Conservation (phyloP, 1,140 invertebrate species). For the Rhynchophorus ferrugineus region DNA sequence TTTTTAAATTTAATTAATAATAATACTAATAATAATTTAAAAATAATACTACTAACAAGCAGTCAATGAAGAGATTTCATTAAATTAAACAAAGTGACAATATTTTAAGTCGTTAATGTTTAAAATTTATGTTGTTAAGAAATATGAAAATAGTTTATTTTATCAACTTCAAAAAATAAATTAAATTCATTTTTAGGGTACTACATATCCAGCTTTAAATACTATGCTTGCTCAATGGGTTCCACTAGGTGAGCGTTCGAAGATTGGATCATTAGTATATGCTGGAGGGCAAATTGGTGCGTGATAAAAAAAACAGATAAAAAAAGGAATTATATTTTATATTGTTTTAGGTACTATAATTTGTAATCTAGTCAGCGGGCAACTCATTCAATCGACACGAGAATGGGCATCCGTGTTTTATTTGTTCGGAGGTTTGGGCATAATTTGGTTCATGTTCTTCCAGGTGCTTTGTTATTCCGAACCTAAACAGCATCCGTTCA, state of each 20-base stretch:
- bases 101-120: no score
- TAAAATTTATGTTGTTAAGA: no score
- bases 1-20: no score
- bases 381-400: slow-evolving; percentile 55
- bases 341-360: slow-evolving; percentile 53
- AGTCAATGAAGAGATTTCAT: no score
- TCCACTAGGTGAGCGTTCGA: slow-evolving; percentile 61
- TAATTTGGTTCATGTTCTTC: slow-evolving; percentile 68
- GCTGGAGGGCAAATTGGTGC: slow-evolving; percentile 56
- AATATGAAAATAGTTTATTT: no score
- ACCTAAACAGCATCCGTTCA: slow-evolving; percentile 75
- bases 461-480: slow-evolving; percentile 62
- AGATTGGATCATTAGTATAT: slow-evolving; percentile 67
- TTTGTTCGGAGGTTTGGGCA: slow-evolving; percentile 67
- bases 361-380: slow-evolving; percentile 62
- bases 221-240: slow-evolving; percentile 68
- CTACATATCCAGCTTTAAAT: slow-evolving; percentile 68
- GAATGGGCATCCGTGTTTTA: slow-evolving; percentile 77
- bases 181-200: slow-evolving; percentile 46
- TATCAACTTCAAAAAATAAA: no score
- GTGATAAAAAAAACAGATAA: neutral
- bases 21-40: no score
- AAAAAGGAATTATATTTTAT: neutral
- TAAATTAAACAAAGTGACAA: no score
- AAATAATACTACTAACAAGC: no score